Base-by-base conservation (phyloP, 2,888 invertebrate species). In the Leptodirus hochenwartii region DNA sequence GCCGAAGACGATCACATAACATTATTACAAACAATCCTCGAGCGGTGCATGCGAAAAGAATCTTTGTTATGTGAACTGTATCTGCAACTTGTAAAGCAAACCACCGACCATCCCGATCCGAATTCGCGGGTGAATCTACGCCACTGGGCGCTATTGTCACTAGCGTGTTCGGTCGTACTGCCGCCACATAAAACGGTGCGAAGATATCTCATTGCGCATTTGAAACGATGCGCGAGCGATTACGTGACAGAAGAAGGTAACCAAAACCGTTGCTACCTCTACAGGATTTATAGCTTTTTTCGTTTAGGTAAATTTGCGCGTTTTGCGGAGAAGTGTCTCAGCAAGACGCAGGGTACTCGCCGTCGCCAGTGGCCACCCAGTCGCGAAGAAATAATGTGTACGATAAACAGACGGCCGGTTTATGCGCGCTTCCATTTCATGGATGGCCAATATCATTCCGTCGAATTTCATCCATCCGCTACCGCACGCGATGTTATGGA, bases 391-490 rank as follows among this genome's bases (percentile, higher is more conserved):
- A 80, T 93, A 35, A 65, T 87, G 42, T 91, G 88, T 48, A 88
- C 91, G 4, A 84, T 85, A 23, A 87, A 88, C 45, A 66, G 91
- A 26, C 64, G 90, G 27, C 85, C 85, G 1, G 78, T 91, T 41
- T 88, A 90, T 51, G 84, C 88, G 3, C 69, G 87, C 26, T 85
- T 93, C 47, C 71, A 87, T 51, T 75, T 93, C 46, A 76, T 91
- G 69, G 91, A 91, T 51, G 90, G 90, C 2, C 88, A 90, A 48
- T 90, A 88, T 50, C 84, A 91, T 53, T 84, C 88, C 0, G 74
- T 93, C 1, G 91, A 91, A 56, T 93, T 93, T 58, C 87, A 91
- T 47, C 87, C 91, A 0, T 87, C 87, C 16, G 84, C 90, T 26
- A 87, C 88, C 0, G 81, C 88, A 3, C 72, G 74, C 44, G 88